A percentile compares a stretch with the other conserved stretches of the same genome.
Conservation (phyloP, 92 coral and sea anemone genomes). For the Plumapathes pennacea region DNA sequence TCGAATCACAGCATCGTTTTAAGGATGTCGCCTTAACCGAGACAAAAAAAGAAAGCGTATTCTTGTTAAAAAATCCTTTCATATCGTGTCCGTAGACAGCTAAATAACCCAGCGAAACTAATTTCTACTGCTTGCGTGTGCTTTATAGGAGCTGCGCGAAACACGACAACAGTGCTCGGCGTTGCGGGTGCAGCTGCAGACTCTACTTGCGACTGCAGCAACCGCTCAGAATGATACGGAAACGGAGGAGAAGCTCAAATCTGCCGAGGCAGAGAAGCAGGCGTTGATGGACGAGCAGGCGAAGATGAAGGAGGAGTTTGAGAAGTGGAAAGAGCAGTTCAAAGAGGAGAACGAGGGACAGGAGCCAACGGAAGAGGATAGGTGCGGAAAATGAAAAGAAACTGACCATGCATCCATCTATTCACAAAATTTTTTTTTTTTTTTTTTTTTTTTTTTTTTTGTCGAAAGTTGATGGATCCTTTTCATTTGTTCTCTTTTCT, state of each 20-base stretch:
- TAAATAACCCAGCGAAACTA: too few relatives aligned
- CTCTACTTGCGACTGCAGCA: slow-evolving; percentile 62
- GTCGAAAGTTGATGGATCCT: too few relatives aligned
- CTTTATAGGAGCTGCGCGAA: slow-evolving; percentile 76
- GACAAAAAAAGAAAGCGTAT: too few relatives aligned
- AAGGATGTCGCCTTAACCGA: too few relatives aligned
- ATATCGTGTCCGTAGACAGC: too few relatives aligned
- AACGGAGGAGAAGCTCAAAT: slow-evolving; percentile 80
- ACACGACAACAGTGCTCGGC: slow-evolving; percentile 82
- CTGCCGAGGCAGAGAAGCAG: slow-evolving; percentile 87
- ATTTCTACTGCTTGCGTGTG: too few relatives aligned
- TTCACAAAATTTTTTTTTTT: too few relatives aligned
- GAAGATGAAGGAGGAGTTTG: slow-evolving; percentile 87
- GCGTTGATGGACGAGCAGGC: slow-evolving; percentile 78
- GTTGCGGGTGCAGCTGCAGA: slow-evolving; percentile 86
- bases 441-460: too few relatives aligned
- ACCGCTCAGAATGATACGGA: slow-evolving; percentile 68
- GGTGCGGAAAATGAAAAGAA: slow-evolving; percentile 34
- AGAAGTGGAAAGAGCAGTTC: slow-evolving; percentile 85
- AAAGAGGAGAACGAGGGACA: slow-evolving; percentile 78
- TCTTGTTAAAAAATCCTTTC: too few relatives aligned
- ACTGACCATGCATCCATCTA: too few relatives aligned
- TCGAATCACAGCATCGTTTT: too few relatives aligned
- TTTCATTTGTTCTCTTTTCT: too few relatives aligned
- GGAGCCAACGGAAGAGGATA: slow-evolving; percentile 74